These are phyloP conservation scores for Paguma larvata DNA, from an alignment of 2,797 vertebrate species.

Conservation along the genomic window DNA sequence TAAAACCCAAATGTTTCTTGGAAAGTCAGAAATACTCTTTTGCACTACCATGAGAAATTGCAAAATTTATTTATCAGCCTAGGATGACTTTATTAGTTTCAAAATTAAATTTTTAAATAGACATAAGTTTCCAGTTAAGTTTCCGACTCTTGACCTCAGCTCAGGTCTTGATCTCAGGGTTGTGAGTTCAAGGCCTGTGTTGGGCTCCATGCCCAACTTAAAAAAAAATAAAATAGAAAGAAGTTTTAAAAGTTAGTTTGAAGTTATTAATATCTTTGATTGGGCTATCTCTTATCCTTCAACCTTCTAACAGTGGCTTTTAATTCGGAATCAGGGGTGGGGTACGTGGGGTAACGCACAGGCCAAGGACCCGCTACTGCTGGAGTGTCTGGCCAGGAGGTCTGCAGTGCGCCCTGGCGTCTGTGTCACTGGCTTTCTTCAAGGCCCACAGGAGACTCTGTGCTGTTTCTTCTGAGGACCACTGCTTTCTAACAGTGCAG, in stretches of 20 bases:
- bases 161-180: no score
- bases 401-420: not conserved
- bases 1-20: slow-evolving; percentile 41
- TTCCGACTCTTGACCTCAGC: not conserved
- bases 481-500: not conserved
- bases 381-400: not conserved
- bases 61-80: not conserved
- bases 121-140: not conserved
- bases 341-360: not conserved
- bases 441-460: not conserved
- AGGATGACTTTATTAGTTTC: slow-evolving; percentile 11
- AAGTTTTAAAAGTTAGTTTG: not conserved
- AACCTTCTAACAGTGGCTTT: not conserved
- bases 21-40: slow-evolving; percentile 30
- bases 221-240: no score
- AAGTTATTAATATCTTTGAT: not conserved
- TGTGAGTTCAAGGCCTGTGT: no score
- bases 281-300: not conserved
- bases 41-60: slow-evolving; percentile 11
- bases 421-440: not conserved
- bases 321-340: not conserved
- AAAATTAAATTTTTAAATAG: slow-evolving; percentile 58
- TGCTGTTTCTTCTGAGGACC: not conserved
- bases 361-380: not conserved
- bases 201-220: no score